Conservation (phyloP, 2,113 vertebrate genomes). For the Physeter macrocephalus region DNA sequence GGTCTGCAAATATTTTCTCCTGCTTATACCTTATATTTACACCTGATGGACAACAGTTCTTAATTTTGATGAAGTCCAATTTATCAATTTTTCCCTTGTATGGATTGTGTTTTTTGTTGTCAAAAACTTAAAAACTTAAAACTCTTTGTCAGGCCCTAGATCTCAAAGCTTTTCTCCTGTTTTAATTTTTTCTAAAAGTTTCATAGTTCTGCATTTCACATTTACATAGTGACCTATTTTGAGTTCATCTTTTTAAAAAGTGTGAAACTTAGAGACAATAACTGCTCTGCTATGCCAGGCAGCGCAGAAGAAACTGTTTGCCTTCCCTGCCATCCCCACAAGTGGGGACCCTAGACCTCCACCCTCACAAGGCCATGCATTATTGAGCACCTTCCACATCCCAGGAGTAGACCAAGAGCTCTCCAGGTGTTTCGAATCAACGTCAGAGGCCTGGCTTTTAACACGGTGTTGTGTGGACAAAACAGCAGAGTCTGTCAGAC, state of each 20-base stretch:
- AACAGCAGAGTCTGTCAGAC: background rate
- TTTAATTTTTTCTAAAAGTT: background rate
- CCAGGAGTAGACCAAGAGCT: background rate
- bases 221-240: background rate
- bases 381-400: background rate
- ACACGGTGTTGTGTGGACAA: fast-evolving
- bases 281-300: background rate
- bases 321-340: background rate
- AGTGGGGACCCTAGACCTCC: background rate
- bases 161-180: background rate
- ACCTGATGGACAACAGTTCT: background rate
- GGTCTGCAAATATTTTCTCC: background rate
- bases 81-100: background rate
- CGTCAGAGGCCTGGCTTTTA: background rate
- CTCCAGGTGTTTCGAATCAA: background rate
- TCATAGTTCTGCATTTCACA: background rate
- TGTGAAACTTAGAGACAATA: background rate
- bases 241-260: background rate
- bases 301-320: background rate
- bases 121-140: background rate
- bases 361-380: background rate
- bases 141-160: background rate
- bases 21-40: background rate
- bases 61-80: background rate
- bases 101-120: background rate